Conservation (phyloP, 2,113 vertebrate genomes). For the Formicarius rufipectus region DNA sequence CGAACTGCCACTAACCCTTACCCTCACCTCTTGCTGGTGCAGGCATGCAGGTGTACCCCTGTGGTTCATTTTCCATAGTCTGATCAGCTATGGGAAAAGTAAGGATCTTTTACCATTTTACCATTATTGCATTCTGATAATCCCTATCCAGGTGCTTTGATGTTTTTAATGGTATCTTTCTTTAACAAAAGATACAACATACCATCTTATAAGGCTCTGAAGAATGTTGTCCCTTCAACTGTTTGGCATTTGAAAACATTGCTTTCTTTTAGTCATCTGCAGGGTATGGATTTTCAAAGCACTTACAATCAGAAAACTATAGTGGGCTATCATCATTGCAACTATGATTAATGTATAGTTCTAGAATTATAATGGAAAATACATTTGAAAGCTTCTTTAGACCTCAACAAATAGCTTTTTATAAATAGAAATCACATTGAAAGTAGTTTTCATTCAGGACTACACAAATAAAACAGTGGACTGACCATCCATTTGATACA, state of each 20-base stretch:
- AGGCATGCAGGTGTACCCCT: not conserved
- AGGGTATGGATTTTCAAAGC: not conserved
- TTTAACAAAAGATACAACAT: not conserved
- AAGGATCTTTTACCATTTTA: not conserved
- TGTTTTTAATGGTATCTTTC: not conserved
- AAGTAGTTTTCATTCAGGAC: not conserved
- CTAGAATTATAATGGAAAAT: not conserved
- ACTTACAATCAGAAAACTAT: not conserved
- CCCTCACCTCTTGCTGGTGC: fast-evolving
- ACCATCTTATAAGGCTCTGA: not conserved
- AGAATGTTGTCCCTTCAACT: not conserved
- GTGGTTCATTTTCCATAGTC: not conserved
- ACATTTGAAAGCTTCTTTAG: not conserved
- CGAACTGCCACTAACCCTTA: not conserved
- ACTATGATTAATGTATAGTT: not conserved
- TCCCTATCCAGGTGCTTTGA: not conserved
- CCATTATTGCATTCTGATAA: not conserved
- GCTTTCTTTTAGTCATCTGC: not conserved
- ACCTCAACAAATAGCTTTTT: not conserved
- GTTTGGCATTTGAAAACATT: not conserved
- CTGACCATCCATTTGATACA: not conserved
- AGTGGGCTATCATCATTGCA: not conserved
- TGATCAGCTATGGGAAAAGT: not conserved
- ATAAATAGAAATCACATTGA: not conserved
- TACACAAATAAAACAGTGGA: not conserved